Conservation (phyloP, 2,113 vertebrate species). For the Melanostigma gelatinosum region DNA sequence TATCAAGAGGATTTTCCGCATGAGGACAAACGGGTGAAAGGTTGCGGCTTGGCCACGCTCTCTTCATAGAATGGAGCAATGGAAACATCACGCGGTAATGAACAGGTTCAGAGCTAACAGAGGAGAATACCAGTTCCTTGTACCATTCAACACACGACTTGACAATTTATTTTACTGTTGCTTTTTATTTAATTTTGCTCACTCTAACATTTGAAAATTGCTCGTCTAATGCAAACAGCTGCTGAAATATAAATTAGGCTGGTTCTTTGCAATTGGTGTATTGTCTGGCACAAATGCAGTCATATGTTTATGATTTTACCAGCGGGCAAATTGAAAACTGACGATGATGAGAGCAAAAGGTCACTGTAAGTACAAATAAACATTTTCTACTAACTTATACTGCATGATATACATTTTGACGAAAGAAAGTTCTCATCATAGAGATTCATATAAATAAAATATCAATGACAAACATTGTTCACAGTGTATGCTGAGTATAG, state of each 20-base stretch:
- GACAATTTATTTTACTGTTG: slow-evolving; percentile 17
- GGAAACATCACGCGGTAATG: slow-evolving; percentile 81
- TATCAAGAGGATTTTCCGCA: slow-evolving; percentile 86
- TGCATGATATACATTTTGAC: background rate
- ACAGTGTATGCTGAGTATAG: slow-evolving; percentile 26
- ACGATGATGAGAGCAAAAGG: background rate
- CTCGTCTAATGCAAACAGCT: slow-evolving; percentile 20
- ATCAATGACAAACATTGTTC: slow-evolving; percentile 37
- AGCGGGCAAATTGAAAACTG: slow-evolving; percentile 9
- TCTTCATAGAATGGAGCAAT: slow-evolving; percentile 56
- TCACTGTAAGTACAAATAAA: slow-evolving; percentile 13
- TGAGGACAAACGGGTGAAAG: slow-evolving; percentile 86
- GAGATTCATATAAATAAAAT: slow-evolving; percentile 3
- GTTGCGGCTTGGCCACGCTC: slow-evolving; percentile 71
- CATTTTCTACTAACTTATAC: background rate
- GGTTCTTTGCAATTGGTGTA: background rate
- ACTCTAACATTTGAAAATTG: slow-evolving; percentile 25
- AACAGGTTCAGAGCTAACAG: slow-evolving; percentile 78
- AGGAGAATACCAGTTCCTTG: slow-evolving; percentile 60
- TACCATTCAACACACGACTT: slow-evolving; percentile 30
- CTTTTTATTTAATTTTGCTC: slow-evolving; percentile 32
- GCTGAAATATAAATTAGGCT: slow-evolving; percentile 2
- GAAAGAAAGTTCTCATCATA: background rate
- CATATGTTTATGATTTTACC: slow-evolving; percentile 20
- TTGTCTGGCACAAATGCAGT: slow-evolving; percentile 1